These are phyloP conservation scores for Mesocricetus auratus DNA, from an alignment of 2,113 vertebrate species.

Conservation along the genomic window DNA sequence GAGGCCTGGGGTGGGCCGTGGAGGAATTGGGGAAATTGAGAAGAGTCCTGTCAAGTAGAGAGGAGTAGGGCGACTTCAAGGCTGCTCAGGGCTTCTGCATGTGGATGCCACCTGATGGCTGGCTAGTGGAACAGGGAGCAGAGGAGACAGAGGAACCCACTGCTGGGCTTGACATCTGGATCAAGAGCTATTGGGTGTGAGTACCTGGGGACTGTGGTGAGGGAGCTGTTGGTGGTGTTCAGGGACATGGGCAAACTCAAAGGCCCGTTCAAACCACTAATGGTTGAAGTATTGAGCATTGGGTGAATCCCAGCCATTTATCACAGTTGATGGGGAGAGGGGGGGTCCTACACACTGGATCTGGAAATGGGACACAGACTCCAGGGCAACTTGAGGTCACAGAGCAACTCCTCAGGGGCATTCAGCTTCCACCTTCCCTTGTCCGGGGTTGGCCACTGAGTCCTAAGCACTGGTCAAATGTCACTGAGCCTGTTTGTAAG, in stretches of 20 bases:
- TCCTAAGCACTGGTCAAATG: not conserved
- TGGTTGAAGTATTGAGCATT: not conserved
- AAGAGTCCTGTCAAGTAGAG: not conserved
- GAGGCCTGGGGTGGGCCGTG: accelerated
- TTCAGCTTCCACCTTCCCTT: not conserved
- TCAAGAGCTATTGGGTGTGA: accelerated
- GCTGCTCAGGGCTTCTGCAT: not conserved
- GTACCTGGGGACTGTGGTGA: not conserved
- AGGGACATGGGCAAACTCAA: not conserved
- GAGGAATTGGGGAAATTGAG: not conserved
- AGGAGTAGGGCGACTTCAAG: not conserved
- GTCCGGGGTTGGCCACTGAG: not conserved
- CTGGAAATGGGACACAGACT: not conserved
- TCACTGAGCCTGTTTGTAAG: not conserved
- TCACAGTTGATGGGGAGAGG: not conserved
- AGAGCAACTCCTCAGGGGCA: not conserved
- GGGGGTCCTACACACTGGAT: not conserved
- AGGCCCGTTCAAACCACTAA: too few relatives aligned
- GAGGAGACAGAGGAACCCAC: not conserved
- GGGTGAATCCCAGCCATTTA: not conserved
- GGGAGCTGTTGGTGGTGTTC: not conserved
- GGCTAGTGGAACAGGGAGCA: not conserved
- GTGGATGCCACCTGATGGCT: not conserved
- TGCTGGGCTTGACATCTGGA: accelerated
- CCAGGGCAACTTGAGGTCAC: not conserved